These are phyloP conservation scores for Eulemur macaco DNA, from an alignment of 2,113 vertebrate species.

Conservation along the genomic window DNA sequence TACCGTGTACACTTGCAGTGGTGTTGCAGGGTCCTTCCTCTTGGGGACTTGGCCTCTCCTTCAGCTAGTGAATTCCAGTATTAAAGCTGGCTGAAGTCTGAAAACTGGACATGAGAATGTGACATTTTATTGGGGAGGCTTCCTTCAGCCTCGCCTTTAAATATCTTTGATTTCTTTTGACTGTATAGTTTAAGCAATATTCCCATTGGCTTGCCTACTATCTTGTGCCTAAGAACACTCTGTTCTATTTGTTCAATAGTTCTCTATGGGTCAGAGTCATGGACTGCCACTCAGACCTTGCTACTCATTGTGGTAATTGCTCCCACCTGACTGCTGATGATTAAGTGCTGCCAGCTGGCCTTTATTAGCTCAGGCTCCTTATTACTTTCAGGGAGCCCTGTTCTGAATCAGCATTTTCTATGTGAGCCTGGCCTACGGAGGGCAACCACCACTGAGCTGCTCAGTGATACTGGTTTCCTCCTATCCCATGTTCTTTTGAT, in stretches of 20 bases:
- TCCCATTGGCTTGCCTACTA: neutral
- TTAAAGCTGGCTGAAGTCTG: neutral
- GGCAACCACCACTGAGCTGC: neutral
- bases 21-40: neutral
- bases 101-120: neutral
- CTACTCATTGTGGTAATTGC: constrained; percentile 33
- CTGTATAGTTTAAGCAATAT: neutral
- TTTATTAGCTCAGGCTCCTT: neutral
- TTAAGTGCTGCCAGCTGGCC: neutral
- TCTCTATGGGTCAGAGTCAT: neutral
- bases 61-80: neutral
- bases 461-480: neutral
- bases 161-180: neutral
- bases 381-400: neutral
- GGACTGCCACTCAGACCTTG: neutral
- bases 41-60: neutral
- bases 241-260: neutral
- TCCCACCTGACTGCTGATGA: constrained; percentile 62
- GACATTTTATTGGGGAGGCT: neutral
- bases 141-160: neutral
- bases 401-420: constrained; percentile 43
- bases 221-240: neutral
- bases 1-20: rapidly evolving
- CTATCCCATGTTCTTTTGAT: neutral
- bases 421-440: neutral